Base-by-base conservation (phyloP, 1,140 invertebrate genomes). In the Carposina sasakii region DNA sequence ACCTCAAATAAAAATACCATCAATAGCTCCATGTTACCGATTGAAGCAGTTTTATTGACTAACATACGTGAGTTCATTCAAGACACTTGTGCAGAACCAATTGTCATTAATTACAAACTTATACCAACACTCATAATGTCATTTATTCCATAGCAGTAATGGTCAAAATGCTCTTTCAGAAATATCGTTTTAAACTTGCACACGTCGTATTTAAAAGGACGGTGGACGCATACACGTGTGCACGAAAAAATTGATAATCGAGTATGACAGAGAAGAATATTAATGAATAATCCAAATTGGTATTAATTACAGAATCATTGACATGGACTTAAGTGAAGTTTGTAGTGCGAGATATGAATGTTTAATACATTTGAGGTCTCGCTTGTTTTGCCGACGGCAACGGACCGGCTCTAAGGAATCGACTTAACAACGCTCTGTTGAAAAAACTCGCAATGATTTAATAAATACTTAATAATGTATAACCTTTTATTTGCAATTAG, bases 291-390 rank as follows among this genome's bases (percentile, higher is more conserved):
- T 66, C 71, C 61, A 77, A 76, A 79, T 81, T 76, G 71, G 69
- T 83, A 71, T 70, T 76, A 76, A 83, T 83, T 83, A 75, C 67
- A 74, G 73, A 78, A 72, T 71, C 75, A 76, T 74, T 74, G 74
- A 77, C 66, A 72, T 67, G 63, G 60, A 52, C 59, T n/a, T 63
- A 69, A 75, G 78, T 72, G 67, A 79, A 62, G 55, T 54, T 45
- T 24, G 52, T 52, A n/a, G 46, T 57, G 59, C 74, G 61, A 71
- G 69, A 71, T 52, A 41, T 57, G 72, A 76, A 76, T 79, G 65
- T 59, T 51, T 67, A 71, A 71, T 69, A 5, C n/a, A n/a, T n/a
- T n/a, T n/a, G n/a, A n/a, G n/a, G n/a, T n/a, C n/a, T n/a, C n/a
- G n/a, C n/a, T n/a, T n/a, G n/a, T n/a, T n/a, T n/a, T n/a, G n/a